Evolutionary conservation across 2,797 vertebrate genomes (phyloP), one percentile per base, ranked within the genome.

Genomic region (Yasuhikotakia modesta): DNA sequence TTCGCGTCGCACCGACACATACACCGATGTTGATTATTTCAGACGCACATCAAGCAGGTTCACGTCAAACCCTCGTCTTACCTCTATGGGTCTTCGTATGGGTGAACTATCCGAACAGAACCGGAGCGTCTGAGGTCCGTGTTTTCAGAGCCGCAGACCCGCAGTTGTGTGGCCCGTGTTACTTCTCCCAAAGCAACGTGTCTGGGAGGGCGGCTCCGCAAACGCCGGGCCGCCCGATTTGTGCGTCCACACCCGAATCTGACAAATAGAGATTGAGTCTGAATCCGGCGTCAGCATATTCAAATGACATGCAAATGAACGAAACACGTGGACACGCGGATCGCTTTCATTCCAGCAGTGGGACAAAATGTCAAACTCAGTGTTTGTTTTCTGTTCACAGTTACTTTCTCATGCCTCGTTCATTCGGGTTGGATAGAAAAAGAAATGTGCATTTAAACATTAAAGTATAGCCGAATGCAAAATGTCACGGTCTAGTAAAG

Each of bases 311-410:
- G 92, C 79, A 93, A 93, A 94, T 92, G 82, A 84, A 82, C 87
- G 86, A 90, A 92, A 89, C 93, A 94, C 93, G 93, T 94, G 93
- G 90, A 94, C 92, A 92, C 91, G 92, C 87, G 91, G 92, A 90
- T 92, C 91, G 82, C 84, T 92, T 92, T 92, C 89, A 90, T 83
- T 90, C 89, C 89, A 85, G 86, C 89, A 88, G 90, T 81, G 87
- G 89, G 86, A 88, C 86, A 81, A 84, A 81, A 87, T 89, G 90
- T 91, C 90, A 89, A 84, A 27, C 64, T 76, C 77, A 85, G 45
- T 12, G 52, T 2, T 55, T 55, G 27, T 27, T 50, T 48, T 5
- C 61, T 50, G 85, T 87, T 90, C 89, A 84, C 81, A 87, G 79
- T 81, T 2, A 79, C 86, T 83, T 90, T 88, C 85, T 75, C 70